Evolutionary conservation across 2,797 vertebrate species (phyloP).

Genomic region (Crypturellus tataupa): DNA sequence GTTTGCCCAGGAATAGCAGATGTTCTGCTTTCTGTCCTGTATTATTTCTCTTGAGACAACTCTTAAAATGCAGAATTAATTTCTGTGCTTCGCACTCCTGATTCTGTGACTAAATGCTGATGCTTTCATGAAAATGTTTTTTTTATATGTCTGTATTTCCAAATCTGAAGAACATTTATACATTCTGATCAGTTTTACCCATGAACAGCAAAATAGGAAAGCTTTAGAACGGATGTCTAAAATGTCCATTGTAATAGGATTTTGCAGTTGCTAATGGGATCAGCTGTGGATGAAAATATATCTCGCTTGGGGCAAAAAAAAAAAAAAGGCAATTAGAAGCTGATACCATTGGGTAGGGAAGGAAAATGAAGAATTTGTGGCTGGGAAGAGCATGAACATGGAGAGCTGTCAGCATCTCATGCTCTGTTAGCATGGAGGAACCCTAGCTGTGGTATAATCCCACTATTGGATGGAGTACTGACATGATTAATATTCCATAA

Average conservation of each 20-base stretch:
- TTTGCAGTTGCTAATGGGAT: neutral
- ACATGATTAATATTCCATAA: neutral
- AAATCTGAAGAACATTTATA: neutral
- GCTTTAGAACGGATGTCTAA: neutral
- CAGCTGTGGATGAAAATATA: neutral
- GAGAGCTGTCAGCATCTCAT: neutral
- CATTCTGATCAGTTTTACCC: neutral
- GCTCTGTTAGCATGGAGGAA: neutral
- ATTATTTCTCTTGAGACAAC: no score
- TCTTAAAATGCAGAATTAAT: slow-evolving; percentile 11
- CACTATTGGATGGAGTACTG: neutral
- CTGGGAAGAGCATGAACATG: fast-evolving
- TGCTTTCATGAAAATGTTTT: slow-evolving; percentile 6
- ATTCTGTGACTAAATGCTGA: neutral
- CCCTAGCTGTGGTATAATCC: neutral
- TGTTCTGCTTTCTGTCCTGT: neutral
- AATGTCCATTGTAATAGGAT: neutral
- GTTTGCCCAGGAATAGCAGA: neutral
- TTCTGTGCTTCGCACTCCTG: neutral
- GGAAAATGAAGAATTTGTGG: neutral
- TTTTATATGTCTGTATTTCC: neutral
- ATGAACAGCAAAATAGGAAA: neutral
- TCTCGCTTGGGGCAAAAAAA: neutral
- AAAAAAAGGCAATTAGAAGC: neutral
- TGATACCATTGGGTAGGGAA: neutral